Evolutionary conservation across 1,140 invertebrate genomes (phyloP).

Genomic region (Cryptotermes secundus): DNA sequence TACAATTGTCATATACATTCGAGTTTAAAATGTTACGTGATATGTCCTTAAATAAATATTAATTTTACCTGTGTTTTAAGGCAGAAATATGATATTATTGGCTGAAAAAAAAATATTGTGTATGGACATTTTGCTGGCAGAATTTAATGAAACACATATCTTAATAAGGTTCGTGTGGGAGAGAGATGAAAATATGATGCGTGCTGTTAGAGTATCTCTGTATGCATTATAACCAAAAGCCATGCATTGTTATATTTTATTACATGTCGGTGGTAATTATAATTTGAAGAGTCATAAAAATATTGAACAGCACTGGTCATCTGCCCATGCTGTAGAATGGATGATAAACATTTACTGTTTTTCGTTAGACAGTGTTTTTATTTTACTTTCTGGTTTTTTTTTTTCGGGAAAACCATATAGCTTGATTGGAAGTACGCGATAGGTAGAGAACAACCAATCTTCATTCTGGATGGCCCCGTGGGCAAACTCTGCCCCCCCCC

Average conservation of each 20-base stretch:
- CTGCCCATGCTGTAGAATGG: background rate
- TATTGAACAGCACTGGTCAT: background rate
- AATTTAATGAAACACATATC: background rate
- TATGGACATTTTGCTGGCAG: background rate
- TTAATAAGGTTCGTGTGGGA: background rate
- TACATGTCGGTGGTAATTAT: background rate
- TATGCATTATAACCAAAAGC: background rate
- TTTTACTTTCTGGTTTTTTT: background rate
- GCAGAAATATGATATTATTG: background rate
- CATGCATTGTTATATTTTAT: background rate
- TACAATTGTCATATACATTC: no score
- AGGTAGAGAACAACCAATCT: slow-evolving; percentile 18
- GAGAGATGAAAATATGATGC: background rate
- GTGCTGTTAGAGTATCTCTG: background rate
- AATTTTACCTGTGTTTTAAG: background rate
- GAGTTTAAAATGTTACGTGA: background rate
- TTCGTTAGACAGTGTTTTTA: background rate
- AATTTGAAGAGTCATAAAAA: slow-evolving; percentile 17
- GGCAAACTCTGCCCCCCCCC: background rate
- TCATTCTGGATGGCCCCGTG: background rate
- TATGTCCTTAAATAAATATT: background rate
- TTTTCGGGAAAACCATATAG: background rate
- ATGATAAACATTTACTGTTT: background rate
- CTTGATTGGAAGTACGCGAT: slow-evolving; percentile 2
- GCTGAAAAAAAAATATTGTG: background rate